Evolutionary conservation across 2,797 vertebrate species (phyloP).

Genomic region (Peromyscus attwateri): DNA sequence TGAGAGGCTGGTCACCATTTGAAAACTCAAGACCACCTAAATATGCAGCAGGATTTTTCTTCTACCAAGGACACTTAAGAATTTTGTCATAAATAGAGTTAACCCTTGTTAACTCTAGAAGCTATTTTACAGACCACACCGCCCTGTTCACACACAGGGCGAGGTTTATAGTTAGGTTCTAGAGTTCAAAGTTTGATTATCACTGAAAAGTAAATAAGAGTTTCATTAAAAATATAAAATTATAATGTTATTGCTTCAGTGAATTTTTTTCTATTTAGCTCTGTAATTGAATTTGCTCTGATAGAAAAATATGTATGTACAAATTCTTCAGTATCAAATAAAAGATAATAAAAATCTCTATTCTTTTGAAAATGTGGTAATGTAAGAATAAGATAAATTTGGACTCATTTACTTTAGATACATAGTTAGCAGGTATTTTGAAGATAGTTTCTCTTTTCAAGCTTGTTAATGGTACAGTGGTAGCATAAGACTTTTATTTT

Average conservation of each 20-base stretch:
- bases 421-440: not conserved
- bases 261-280: constrained; percentile 28
- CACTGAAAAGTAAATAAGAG: constrained; percentile 45
- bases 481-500: constrained; percentile 51
- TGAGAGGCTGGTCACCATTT: not conserved
- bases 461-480: constrained; percentile 1
- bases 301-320: not conserved
- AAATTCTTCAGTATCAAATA: constrained; percentile 22
- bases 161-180: not conserved
- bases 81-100: not conserved
- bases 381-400: constrained; percentile 55
- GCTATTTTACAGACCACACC: not conserved
- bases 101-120: constrained; percentile 12
- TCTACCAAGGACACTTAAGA: not conserved
- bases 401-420: constrained; percentile 65
- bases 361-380: constrained; percentile 48
- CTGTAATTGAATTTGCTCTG: constrained; percentile 27
- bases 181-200: constrained; percentile 3
- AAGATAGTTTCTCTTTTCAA: constrained; percentile 55
- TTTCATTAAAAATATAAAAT: constrained; percentile 37
- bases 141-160: not conserved
- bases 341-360: not conserved
- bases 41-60: not conserved
- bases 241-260: not conserved
- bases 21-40: not conserved